Conservation (phyloP, 1,140 invertebrate species). For the Himalopsyche phryganea region DNA sequence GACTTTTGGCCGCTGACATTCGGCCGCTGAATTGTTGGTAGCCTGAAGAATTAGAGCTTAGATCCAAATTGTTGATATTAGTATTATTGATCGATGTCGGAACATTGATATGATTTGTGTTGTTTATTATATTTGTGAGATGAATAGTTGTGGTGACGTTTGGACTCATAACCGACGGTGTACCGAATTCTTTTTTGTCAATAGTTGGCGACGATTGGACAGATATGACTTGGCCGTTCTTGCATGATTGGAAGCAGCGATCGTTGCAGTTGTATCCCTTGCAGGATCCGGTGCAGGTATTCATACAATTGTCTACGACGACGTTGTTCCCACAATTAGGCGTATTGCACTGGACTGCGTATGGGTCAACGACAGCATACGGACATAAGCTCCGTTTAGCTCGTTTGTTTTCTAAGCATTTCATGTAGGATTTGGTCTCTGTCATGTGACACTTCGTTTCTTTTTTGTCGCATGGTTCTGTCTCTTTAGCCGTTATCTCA, state of each 20-base stretch:
- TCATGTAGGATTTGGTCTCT: slow-evolving; percentile 24
- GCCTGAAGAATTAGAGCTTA: slow-evolving; percentile 14
- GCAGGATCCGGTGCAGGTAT: slow-evolving; percentile 3
- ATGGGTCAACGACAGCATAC: not conserved
- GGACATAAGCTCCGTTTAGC: slow-evolving; percentile 18
- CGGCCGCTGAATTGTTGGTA: not conserved
- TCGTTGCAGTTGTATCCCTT: slow-evolving; percentile 6
- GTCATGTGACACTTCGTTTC: slow-evolving; percentile 24
- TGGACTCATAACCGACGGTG: slow-evolving; percentile 5
- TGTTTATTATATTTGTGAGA: slow-evolving; percentile 32
- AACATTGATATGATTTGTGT: slow-evolving; percentile 30
- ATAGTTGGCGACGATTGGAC: not conserved
- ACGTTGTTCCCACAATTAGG: not conserved
- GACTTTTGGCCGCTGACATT: not conserved
- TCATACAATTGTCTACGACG: slow-evolving; percentile 3
- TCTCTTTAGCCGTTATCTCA: not conserved
- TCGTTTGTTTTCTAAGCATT: slow-evolving; percentile 21
- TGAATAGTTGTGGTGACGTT: slow-evolving; percentile 32
- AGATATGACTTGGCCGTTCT: not conserved
- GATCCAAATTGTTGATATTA: slow-evolving; percentile 31
- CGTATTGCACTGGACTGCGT: not conserved
- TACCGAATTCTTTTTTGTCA: not conserved
- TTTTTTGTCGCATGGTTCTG: slow-evolving; percentile 13
- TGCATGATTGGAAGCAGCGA: slow-evolving; percentile 6
- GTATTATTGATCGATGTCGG: slow-evolving; percentile 31